Percentiles rank a stretch among this genome's conserved stretches.
Conservation (phyloP, 2,888 invertebrate genomes). For the Apeira syringaria region DNA sequence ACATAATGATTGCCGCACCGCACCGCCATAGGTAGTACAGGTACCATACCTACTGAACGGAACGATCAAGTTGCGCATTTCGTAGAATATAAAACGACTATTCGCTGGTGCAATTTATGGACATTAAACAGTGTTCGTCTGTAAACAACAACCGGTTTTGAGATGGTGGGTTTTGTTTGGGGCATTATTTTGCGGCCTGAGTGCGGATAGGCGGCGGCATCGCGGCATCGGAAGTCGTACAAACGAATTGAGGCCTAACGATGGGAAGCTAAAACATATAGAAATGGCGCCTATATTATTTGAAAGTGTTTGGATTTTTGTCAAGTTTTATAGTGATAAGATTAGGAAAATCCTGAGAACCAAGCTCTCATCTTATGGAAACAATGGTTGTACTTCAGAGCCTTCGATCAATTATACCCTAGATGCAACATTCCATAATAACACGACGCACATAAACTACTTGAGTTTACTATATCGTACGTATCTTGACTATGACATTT, state of each 20-base stretch:
- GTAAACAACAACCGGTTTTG: conserved; percentile 75
- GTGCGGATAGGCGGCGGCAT: conserved; percentile 42
- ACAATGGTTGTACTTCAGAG: too few species aligned
- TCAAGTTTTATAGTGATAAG: too few species aligned
- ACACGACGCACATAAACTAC: too few species aligned
- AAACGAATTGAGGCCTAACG: conserved; percentile 47
- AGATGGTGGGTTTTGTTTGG: conserved; percentile 64
- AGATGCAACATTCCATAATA: too few species aligned
- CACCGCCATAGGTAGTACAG: conserved; percentile 5
- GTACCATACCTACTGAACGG: conserved; percentile 42
- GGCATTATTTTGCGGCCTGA: conserved; percentile 63
- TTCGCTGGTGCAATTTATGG: conserved; percentile 61
- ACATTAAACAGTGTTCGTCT: conserved; percentile 63
- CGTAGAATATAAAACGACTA: conserved; percentile 49
- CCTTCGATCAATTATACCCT: too few species aligned
- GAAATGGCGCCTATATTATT: conserved; percentile 19
- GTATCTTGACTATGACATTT: too few species aligned
- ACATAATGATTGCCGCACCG: too few species aligned
- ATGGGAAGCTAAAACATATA: conserved; percentile 16
- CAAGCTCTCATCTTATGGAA: too few species aligned
- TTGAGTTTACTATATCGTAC: too few species aligned
- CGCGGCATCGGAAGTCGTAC: conserved; percentile 40
- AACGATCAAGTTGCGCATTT: conserved; percentile 44
- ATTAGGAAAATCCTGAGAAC: too few species aligned
- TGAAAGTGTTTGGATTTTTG: too few species aligned